Base-by-base conservation (phyloP, 1,140 invertebrate genomes). In the Papilio machaon region DNA sequence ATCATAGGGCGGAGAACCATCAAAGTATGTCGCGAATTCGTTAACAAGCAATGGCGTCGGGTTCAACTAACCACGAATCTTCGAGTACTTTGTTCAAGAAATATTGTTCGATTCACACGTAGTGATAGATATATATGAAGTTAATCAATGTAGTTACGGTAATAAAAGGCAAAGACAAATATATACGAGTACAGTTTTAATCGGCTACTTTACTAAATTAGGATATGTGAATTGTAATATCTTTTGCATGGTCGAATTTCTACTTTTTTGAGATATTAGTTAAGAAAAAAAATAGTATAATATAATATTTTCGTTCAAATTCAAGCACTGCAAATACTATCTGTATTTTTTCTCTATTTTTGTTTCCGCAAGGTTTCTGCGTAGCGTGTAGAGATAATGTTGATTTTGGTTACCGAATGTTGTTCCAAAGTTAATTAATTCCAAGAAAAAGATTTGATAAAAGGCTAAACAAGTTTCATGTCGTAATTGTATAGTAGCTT, bases 21-120 rank as follows among this genome's bases (percentile, higher is more conserved):
- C 23, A 64, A 64, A 64, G 60, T 23, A 64, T 64, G 60, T 64
- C 60, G 60, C 23, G 60, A 64, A 64, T 64, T 64, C 60, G 60
- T 64, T 64, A 64, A 64, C 60, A 30, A 64, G 60, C 9, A 64
- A 64, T 30, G 23, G 23, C 11, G 23, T 35, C 13, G 60, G 23
- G 23, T 13, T 64, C 60, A 23, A 30, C 60, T 30, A 30, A 64
- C 60, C 60, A 64, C 58, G 58, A 64, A 64, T 64, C 58, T 64
- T 64, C 3, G 58, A 23, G 58, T 30, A 64, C n/a, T 64, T 58
- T 7, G n/a, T 23, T 64, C 19, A 8, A n/a, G 19, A 64, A 64
- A 64, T 23, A 23, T 64, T 64, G 9, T 13, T 2, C 9, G 9
- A 64, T 19, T 64, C n/a, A 23, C 58, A 10, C n/a, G 3, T 23